These are phyloP conservation scores for Drosophila mettleri DNA, from an alignment of 2,888 invertebrate species.

Conservation along the genomic window DNA sequence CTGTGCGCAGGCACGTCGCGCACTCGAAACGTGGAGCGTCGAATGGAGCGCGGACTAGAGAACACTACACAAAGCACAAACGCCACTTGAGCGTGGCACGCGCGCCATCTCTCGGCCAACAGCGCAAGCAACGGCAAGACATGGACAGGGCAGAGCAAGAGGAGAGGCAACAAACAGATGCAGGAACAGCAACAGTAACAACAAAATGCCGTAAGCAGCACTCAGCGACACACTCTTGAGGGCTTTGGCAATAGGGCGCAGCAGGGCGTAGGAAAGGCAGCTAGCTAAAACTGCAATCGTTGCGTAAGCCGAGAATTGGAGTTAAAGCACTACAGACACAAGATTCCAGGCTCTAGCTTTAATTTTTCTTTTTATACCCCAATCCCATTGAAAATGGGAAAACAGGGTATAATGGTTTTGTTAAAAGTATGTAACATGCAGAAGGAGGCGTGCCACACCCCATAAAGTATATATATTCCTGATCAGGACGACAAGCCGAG, in stretches of 20 bases:
- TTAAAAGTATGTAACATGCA: too few species aligned
- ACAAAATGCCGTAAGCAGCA: slow-evolving; percentile 68
- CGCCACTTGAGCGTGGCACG: slow-evolving; percentile 64
- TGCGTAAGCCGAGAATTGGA: slow-evolving; percentile 24
- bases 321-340: not conserved
- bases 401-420: too few species aligned
- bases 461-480: too few species aligned
- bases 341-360: not conserved
- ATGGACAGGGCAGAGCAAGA: not conserved
- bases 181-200: slow-evolving; percentile 38
- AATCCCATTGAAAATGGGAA: too few species aligned
- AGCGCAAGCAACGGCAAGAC: not conserved
- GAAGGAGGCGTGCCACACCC: too few species aligned
- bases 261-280: slow-evolving; percentile 22
- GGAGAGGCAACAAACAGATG: slow-evolving; percentile 31
- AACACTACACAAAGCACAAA: slow-evolving; percentile 56
- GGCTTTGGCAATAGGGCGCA: slow-evolving; percentile 20
- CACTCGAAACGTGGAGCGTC: slow-evolving; percentile 42
- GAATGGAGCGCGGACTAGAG: slow-evolving; percentile 37
- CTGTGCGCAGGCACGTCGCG: slow-evolving; percentile 79
- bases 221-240: slow-evolving; percentile 75
- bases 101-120: slow-evolving; percentile 17
- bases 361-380: too few species aligned
- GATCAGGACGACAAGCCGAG: too few species aligned
- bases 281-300: slow-evolving; percentile 73